These are phyloP conservation scores for Sander lucioperca DNA, from an alignment of 2,113 vertebrate species.

Conservation along the genomic window DNA sequence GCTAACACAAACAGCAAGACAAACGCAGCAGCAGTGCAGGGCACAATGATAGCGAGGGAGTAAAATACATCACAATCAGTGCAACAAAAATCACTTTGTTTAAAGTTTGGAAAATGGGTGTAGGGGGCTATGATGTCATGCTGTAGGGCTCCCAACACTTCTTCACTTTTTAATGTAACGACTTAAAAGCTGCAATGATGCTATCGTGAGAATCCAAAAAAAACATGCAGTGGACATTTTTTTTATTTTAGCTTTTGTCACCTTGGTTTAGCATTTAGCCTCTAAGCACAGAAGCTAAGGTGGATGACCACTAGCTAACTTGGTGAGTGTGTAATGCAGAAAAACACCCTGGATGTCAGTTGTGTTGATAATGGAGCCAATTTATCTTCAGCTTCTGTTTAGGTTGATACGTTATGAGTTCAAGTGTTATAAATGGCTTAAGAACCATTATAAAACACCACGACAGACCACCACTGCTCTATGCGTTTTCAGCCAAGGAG, in stretches of 20 bases:
- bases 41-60: background rate
- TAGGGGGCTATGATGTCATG: slow-evolving; percentile 59
- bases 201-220: background rate
- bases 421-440: background rate
- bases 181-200: background rate
- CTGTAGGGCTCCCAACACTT: slow-evolving; percentile 1
- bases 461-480: background rate
- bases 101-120: slow-evolving; percentile 31
- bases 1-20: slow-evolving; percentile 27
- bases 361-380: too few relatives aligned
- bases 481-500: background rate
- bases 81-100: slow-evolving; percentile 48
- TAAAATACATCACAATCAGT: background rate
- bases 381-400: background rate
- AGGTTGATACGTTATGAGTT: background rate
- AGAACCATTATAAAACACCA: background rate
- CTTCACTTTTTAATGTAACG: background rate
- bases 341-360: background rate
- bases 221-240: background rate
- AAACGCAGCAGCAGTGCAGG: slow-evolving; percentile 17
- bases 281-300: background rate
- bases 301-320: background rate
- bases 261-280: slow-evolving; percentile 6
- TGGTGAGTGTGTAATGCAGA: background rate
- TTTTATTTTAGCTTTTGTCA: slow-evolving; percentile 1